Evolutionary conservation across 1,140 invertebrate genomes (phyloP).

Genomic region (Polypedilum vanderplanki): DNA sequence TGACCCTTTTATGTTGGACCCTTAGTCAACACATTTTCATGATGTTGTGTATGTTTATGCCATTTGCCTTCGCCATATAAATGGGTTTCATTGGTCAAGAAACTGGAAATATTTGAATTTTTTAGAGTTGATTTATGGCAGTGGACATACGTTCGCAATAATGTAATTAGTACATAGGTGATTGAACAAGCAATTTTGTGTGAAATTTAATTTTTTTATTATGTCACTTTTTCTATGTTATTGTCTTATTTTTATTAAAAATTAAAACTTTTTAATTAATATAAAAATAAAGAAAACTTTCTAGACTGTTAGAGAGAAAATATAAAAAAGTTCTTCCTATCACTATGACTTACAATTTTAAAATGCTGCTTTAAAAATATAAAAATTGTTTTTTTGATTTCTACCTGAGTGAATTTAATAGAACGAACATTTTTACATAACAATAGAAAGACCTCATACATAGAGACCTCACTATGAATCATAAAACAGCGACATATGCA

Average conservation of each 20-base stretch:
- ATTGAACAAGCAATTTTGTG: slow-evolving; percentile 5
- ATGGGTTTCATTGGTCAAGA: slow-evolving; percentile 15
- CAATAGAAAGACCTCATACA: slow-evolving; percentile 14
- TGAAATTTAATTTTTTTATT: not conserved
- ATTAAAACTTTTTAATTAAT: not conserved
- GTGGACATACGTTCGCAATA: not conserved
- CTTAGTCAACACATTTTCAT: slow-evolving; percentile 23
- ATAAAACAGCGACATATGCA: not conserved
- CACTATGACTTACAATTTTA: not conserved
- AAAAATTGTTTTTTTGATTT: not conserved
- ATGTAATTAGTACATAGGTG: not conserved
- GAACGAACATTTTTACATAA: slow-evolving; percentile 16
- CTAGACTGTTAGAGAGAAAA: not conserved
- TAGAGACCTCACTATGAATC: slow-evolving; percentile 3
- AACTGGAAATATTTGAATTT: not conserved
- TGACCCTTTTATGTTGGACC: not conserved
- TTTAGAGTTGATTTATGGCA: not conserved
- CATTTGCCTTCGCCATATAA: slow-evolving; percentile 11
- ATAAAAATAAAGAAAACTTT: not conserved
- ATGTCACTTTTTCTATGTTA: not conserved
- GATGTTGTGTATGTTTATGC: not conserved
- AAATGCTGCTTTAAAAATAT: not conserved
- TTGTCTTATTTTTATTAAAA: not conserved
- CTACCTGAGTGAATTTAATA: slow-evolving; percentile 25
- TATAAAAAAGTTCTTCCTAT: not conserved